Evolutionary conservation across 2,888 invertebrate species (phyloP).

Genomic region (Urechis unicinctus): DNA sequence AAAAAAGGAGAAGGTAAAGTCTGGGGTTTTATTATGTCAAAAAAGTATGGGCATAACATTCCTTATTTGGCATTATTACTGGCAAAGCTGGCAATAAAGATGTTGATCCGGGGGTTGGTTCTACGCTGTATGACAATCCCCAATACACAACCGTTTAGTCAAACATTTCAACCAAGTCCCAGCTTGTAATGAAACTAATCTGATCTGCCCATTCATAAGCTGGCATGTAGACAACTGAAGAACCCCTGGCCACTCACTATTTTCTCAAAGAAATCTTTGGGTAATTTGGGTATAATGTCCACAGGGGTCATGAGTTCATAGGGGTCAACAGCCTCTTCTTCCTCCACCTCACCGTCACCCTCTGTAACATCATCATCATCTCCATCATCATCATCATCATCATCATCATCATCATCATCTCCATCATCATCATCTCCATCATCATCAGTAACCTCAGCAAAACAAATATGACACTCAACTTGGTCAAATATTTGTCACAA

Average conservation of each 20-base stretch:
- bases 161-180: too few relatives aligned
- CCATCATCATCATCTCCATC: conserved; percentile 50
- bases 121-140: too few relatives aligned
- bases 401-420: neutral
- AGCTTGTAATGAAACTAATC: too few relatives aligned
- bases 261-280: conserved; percentile 92
- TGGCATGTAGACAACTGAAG: too few relatives aligned
- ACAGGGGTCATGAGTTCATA: conserved; percentile 86
- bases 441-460: conserved; percentile 16
- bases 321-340: conserved; percentile 65
- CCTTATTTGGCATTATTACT: too few relatives aligned
- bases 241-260: conserved; percentile 32
- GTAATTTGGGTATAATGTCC: conserved; percentile 84
- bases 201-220: too few relatives aligned
- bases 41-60: too few relatives aligned
- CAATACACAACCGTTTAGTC: too few relatives aligned
- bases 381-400: neutral
- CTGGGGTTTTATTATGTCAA: too few relatives aligned
- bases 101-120: too few relatives aligned
- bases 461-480: neutral
- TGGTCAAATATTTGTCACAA: neutral
- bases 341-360: conserved; percentile 34
- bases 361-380: neutral
- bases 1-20: too few relatives aligned
- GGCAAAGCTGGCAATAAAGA: too few relatives aligned